phyloP scores from a whole-genome alignment of 2,888 invertebrate genomes.

The Mellilla xanthometata region DNA sequence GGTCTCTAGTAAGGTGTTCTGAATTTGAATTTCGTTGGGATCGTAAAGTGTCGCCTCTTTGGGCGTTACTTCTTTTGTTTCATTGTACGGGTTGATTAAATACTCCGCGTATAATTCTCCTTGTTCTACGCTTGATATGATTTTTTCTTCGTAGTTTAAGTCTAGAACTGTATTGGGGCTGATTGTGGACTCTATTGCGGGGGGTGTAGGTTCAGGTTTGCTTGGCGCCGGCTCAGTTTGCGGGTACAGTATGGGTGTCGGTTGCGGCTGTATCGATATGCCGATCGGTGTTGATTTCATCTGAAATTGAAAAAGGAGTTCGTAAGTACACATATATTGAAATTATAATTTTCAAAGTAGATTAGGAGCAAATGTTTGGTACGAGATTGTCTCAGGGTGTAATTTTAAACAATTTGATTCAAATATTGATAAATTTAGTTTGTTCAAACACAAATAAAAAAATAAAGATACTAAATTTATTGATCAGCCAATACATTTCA shows the following conservation, averaged over 20 bases:
- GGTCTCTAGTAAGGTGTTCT: no score
- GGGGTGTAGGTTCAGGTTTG: constrained; percentile 34
- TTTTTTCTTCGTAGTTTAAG: constrained; percentile 30
- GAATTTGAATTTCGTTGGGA: no score
- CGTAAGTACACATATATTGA: no score
- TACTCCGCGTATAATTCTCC: constrained; percentile 80
- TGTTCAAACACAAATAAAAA: no score
- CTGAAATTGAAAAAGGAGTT: constrained; percentile 55
- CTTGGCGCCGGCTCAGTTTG: constrained; percentile 34
- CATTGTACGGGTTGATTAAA: constrained; percentile 81
- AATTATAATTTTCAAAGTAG: no score
- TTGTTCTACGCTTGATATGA: constrained; percentile 35
- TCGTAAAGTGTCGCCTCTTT: constrained; percentile 59
- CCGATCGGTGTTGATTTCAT: constrained; percentile 86
- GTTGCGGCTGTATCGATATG: constrained; percentile 57
- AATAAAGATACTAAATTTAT: no score
- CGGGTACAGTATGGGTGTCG: constrained; percentile 63
- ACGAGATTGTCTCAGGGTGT: no score
- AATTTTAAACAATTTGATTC: no score
- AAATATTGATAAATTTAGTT: no score
- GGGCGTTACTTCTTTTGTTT: constrained; percentile 48
- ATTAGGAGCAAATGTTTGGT: no score
- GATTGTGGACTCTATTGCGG: constrained; percentile 31
- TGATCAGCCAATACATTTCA: no score
- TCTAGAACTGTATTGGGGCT: constrained; percentile 26